Base-by-base conservation (phyloP, 2,113 vertebrate species). In the Prochilodus magdalenae region DNA sequence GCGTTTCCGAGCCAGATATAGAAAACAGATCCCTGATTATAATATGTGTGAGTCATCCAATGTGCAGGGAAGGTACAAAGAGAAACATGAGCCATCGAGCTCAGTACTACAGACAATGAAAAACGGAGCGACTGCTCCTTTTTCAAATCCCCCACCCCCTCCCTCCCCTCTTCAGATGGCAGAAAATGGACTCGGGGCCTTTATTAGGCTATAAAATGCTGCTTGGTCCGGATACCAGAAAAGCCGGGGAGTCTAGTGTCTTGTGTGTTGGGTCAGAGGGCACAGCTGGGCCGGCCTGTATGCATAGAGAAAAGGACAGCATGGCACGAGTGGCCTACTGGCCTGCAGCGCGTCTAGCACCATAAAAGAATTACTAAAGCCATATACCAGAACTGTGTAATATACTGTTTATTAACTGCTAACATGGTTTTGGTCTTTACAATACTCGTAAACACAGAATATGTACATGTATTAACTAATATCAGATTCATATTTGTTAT, bases 1-100 rank as follows among this genome's bases (percentile, higher is more conserved):
- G 75, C 22, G 57, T 85, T 78, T 83, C 75, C 44, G 44, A 83
- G 55, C 81, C 81, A 83, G 82, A 86, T 86, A 80, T 83, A 86
- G 84, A 65, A 82, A 83, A 73, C 77, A 47, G 63, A 80, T 75
- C 84, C 73, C 76, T 76, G 80, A 67, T 83, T 62, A 76, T 80
- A 75, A 79, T 47, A 62, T 24, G 55, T 20, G 66, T 79, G 84
- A 86, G 66, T 80, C 84, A 86, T 80, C 74, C 65, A 36, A 51
- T 80, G 47, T 53, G 18, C 73, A 29, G 40, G 60, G 40, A 44
- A 53, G 80, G 27, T 55, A 63, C 29, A 44, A 82, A 72, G 36
- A 80, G 66, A 67, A 79, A 70, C 72, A 49, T 2, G 80, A 75
- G 77, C 65, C 70, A 27, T 72, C 65, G 51, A 55, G 81, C 71